Base-by-base conservation (phyloP, 1,140 invertebrate species). In the Ptiloglossa arizonensis region DNA sequence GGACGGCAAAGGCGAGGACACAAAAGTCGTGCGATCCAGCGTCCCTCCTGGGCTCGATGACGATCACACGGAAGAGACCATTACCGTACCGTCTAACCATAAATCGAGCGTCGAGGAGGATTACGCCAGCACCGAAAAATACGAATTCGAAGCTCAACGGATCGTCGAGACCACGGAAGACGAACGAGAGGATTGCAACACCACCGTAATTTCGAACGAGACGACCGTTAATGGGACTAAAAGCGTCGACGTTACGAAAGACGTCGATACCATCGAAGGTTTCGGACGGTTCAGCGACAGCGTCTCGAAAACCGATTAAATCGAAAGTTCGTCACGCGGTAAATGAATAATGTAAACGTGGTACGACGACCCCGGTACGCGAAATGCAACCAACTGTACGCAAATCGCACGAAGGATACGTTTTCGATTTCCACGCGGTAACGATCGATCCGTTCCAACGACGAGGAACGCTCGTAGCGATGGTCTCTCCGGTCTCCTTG, bases 251-350 rank as follows among this genome's bases (percentile, higher is more conserved):
- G 13, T 54, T 56, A 56, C 32, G 6, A 86, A 68, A 22, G 74
- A 86, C 41, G 57, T 88, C 5, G 86, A 89, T 56, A 89, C 82
- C 1, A 5, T 81, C 3, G 82, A 89, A 52, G 86, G 79, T 17
- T 89, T 89, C 59, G 81, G 87, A 83, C 56, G 83, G 44, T 89
- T 90, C 27, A 83, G 80, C 9, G 86, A 90, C 19, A 86, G 77
- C 32, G 78, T 90, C 0, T 64, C 86, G 17, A 32, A 24, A 73
- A 62, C 2, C 8, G 5, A 32, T 6, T 50, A 2, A 38, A 22
- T 5, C 3, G 11, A 69, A 17, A 32, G 38, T n/a, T n/a, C n/a
- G n/a, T n/a, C n/a, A n/a, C n/a, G n/a, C n/a, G n/a, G n/a, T n/a
- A n/a, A n/a, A n/a, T n/a, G n/a, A n/a, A n/a, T n/a, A n/a, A n/a